Base-by-base conservation (phyloP, 2,113 vertebrate genomes). In the Amblyornis subalaris region DNA sequence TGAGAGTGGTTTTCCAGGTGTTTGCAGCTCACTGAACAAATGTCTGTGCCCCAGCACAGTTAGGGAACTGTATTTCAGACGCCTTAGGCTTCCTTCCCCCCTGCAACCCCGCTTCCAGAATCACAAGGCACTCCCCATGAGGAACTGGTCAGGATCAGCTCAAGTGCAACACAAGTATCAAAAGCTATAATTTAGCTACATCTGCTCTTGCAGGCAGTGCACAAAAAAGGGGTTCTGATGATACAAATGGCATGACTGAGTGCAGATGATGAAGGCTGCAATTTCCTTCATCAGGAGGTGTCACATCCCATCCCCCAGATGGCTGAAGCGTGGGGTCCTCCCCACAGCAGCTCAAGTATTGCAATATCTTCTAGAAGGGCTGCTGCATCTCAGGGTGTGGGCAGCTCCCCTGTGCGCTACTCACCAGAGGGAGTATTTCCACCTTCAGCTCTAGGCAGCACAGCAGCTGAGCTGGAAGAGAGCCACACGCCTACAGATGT, bases 391-490 rank as follows among this genome's bases (percentile, higher is more conserved):
- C 13, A 15, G 35, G 42, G 15, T 28, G 47, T 40, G 54, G 35
- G 75, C 47, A 90, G 55, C 31, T 74, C 38, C 33, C 58, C n/a
- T 38, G 51, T 0, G 2, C 7, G 3, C n/a, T 38, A 11, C 45
- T 62, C 62, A 47, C 33, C 61, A 60, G 45, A 90, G 76, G 62
- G 62, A 47, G 9, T 3, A 25, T 79, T 84, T 90, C 31, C 64
- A 80, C 26, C 53, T 75, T 53, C 40, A 85, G 50, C 33, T 54
- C 40, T 13, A 57, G 16, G 45, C 70, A 89, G 72, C 1, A 1
- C 40, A 54, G 62, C 61, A 87, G 86, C 89, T 94, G 90, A 87
- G 66, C 73, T 92, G 94, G 81, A 96, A 78, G 31, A 47, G 17
- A 75, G 75, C 84, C 86, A 75, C 0, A 0, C 8, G 69, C 23